phyloP scores from a whole-genome alignment of 2,888 invertebrate genomes.

The Ctena decussata region DNA sequence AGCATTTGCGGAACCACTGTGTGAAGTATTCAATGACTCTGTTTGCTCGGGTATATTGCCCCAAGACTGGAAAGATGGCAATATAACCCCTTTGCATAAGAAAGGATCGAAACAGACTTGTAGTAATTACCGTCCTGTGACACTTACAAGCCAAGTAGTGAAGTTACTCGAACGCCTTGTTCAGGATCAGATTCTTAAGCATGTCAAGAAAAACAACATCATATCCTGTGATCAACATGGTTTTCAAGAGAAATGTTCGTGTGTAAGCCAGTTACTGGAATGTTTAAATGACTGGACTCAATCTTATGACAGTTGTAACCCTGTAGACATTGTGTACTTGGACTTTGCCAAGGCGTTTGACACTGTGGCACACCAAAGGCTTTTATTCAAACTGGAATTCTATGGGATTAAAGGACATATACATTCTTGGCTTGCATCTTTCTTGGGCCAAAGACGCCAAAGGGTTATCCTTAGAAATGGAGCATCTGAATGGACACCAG shows the following conservation, averaged over 20 bases:
- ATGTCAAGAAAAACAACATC: background rate
- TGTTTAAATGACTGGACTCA: background rate
- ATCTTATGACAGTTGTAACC: background rate
- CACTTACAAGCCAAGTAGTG: background rate
- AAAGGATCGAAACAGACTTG: background rate
- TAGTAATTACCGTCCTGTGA: background rate
- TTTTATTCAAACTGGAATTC: too few relatives aligned
- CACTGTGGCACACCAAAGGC: background rate
- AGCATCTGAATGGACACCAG: background rate
- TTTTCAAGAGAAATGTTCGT: background rate
- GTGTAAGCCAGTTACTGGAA: background rate
- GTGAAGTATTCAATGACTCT: background rate
- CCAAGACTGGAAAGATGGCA: background rate
- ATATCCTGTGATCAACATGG: background rate
- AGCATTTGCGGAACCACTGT: background rate
- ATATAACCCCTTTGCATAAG: background rate
- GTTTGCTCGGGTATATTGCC: background rate
- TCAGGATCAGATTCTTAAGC: background rate
- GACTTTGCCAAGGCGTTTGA: too few relatives aligned
- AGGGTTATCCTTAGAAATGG: background rate
- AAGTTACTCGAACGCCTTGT: background rate
- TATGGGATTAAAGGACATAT: too few relatives aligned
- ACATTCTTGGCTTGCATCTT: background rate
- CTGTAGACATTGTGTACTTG: background rate
- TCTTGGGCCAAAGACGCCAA: background rate